Conservation (phyloP, 2,113 vertebrate species). For the Scytalopus superciliaris region DNA sequence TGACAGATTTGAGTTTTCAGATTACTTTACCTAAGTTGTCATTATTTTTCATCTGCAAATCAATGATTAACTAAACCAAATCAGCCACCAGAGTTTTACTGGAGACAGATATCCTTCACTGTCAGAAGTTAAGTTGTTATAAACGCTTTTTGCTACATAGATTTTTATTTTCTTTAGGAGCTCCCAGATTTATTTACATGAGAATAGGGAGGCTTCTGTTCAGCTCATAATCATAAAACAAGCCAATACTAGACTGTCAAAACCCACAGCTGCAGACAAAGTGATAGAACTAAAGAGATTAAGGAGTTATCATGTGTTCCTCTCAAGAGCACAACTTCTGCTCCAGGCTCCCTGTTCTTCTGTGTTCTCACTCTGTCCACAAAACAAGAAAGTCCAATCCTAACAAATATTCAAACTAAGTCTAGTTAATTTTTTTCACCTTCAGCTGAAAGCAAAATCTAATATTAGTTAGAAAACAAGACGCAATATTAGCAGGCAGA, state of each 20-base stretch:
- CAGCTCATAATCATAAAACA: conserved; percentile 8
- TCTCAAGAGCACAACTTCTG: background rate
- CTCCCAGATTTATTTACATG: background rate
- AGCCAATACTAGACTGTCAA: background rate
- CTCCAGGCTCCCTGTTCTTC: background rate
- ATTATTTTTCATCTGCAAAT: background rate
- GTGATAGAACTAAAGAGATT: background rate
- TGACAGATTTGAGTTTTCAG: background rate
- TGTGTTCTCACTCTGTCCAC: background rate
- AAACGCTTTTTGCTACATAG: background rate
- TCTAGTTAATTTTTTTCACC: background rate
- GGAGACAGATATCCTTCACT: background rate
- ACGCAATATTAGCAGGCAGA: background rate
- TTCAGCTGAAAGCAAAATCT: background rate
- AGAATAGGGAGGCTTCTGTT: conserved; percentile 6
- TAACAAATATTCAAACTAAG: background rate
- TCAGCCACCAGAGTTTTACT: background rate
- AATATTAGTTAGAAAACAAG: background rate
- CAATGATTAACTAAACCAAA: background rate
- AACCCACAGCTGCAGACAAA: background rate
- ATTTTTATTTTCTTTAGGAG: background rate
- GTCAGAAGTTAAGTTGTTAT: background rate
- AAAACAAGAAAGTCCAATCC: background rate
- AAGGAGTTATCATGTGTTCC: background rate
- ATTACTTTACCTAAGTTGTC: background rate